Evolutionary conservation across 2,797 vertebrate species (phyloP).

Genomic region (Balearica regulorum): DNA sequence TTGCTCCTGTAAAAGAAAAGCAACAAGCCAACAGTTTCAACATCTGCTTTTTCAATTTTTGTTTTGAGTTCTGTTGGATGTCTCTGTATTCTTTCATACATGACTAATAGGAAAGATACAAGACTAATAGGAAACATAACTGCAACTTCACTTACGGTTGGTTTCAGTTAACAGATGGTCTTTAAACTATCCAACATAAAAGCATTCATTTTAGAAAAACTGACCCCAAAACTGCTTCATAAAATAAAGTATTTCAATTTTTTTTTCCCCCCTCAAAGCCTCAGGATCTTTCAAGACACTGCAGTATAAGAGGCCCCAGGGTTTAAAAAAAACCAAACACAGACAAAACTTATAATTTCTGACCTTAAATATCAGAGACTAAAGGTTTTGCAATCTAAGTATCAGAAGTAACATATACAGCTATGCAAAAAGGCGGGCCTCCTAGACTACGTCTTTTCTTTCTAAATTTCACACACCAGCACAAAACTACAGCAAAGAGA

Average conservation of each 20-base stretch:
- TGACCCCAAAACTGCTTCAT: conserved; percentile 77
- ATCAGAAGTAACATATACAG: conserved; percentile 60
- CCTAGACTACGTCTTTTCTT: conserved; percentile 30
- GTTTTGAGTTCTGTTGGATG: conserved; percentile 84
- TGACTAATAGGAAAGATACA: conserved; percentile 92
- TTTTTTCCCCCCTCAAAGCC: conserved; percentile 48
- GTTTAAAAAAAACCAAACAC: neutral
- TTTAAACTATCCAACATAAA: conserved; percentile 79
- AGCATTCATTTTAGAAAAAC: conserved; percentile 73
- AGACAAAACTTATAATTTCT: conserved; percentile 47
- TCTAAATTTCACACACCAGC: conserved; percentile 16
- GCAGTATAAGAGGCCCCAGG: conserved; percentile 50
- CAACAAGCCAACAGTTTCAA: conserved; percentile 76
- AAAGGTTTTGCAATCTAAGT: conserved; percentile 62
- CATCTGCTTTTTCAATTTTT: conserved; percentile 90
- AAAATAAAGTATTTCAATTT: conserved; percentile 72
- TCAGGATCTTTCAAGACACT: conserved; percentile 68
- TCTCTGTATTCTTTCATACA: conserved; percentile 89
- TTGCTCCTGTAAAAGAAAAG: conserved; percentile 51
- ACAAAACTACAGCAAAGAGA: conserved; percentile 33
- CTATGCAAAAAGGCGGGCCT: conserved; percentile 4
- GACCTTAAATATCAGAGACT: conserved; percentile 70
- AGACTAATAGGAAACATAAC: conserved; percentile 77
- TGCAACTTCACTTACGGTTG: conserved; percentile 70
- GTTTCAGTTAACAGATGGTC: conserved; percentile 78